Evolutionary conservation across 2,888 invertebrate genomes (phyloP).

Genomic region (Petrophora chlorosata): DNA sequence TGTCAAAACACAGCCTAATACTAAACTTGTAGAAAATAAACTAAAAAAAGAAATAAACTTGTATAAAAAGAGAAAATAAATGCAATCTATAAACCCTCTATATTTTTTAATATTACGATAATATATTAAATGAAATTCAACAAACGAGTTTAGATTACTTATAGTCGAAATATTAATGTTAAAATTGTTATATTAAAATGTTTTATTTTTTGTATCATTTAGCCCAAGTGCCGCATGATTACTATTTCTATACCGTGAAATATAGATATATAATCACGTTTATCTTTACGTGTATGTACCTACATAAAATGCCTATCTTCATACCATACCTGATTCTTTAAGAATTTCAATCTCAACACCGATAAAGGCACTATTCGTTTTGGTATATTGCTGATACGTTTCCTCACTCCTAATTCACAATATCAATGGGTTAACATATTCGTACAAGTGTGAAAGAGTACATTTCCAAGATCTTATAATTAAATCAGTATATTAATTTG

Average conservation of each 20-base stretch:
- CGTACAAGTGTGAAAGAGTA: constrained; percentile 69
- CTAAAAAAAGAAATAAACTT: constrained; percentile 65
- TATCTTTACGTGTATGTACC: constrained; percentile 47
- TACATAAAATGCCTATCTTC: constrained; percentile 52
- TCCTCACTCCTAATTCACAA: constrained; percentile 81
- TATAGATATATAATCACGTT: constrained; percentile 82
- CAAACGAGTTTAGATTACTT: constrained; percentile 65
- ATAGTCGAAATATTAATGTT: constrained; percentile 43
- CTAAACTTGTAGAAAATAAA: constrained; percentile 77
- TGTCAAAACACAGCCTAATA: constrained; percentile 29
- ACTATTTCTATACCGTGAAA: constrained; percentile 82
- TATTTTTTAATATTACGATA: constrained; percentile 74
- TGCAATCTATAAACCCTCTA: constrained; percentile 79
- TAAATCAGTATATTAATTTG: constrained; percentile 46
- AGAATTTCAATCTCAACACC: constrained; percentile 57
- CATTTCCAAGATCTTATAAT: constrained; percentile 65
- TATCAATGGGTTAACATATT: constrained; percentile 72
- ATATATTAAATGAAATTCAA: constrained; percentile 71
- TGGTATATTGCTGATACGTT: constrained; percentile 83
- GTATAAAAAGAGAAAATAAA: constrained; percentile 82
- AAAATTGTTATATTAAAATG: constrained; percentile 59
- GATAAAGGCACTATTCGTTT: constrained; percentile 81
- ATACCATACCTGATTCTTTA: constrained; percentile 63
- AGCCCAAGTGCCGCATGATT: constrained; percentile 79
- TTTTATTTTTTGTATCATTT: constrained; percentile 67